Percentiles rank a stretch among this genome's conserved stretches.
Conservation (phyloP, 2,888 invertebrate species). For the Copidosoma aretas region DNA sequence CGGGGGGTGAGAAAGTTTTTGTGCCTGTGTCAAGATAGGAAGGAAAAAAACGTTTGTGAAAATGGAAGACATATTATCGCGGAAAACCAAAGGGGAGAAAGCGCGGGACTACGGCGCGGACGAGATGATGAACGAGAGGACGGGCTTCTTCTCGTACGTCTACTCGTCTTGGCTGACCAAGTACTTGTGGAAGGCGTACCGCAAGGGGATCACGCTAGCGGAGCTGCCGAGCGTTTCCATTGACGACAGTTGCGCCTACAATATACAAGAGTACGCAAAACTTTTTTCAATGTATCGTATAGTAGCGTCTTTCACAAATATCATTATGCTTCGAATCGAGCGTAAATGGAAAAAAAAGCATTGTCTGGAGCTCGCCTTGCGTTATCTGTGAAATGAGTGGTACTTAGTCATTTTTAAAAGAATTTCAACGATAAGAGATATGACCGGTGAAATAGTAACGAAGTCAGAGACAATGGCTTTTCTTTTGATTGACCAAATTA, state of each 20-base stretch:
- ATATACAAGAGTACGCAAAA: constrained; percentile 63
- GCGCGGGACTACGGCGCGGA: constrained; percentile 44
- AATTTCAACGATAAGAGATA: no score
- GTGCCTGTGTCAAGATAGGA: background rate
- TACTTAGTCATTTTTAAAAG: no score
- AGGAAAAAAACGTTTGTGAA: background rate
- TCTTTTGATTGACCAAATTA: no score
- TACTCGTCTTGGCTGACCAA: constrained; percentile 65
- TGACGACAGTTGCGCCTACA: constrained; percentile 63
- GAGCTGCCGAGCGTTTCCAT: constrained; percentile 62
- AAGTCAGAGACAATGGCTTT: no score
- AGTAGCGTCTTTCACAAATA: no score
- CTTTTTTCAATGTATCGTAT: no score
- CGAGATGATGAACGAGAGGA: constrained; percentile 60
- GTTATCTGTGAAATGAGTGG: no score
- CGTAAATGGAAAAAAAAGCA: no score
- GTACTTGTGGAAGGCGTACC: constrained; percentile 64
- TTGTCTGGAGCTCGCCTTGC: no score
- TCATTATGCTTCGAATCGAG: no score
- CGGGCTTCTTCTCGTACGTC: constrained; percentile 64
- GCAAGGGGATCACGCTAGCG: constrained; percentile 60
- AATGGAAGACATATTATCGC: background rate
- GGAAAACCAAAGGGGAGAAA: background rate
- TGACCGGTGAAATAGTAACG: no score
- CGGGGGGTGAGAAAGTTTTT: background rate